Percentiles rank a stretch among this genome's conserved stretches.
phyloP scores from a whole-genome alignment of 2,113 vertebrate genomes.

The Zosterops borbonicus region DNA sequence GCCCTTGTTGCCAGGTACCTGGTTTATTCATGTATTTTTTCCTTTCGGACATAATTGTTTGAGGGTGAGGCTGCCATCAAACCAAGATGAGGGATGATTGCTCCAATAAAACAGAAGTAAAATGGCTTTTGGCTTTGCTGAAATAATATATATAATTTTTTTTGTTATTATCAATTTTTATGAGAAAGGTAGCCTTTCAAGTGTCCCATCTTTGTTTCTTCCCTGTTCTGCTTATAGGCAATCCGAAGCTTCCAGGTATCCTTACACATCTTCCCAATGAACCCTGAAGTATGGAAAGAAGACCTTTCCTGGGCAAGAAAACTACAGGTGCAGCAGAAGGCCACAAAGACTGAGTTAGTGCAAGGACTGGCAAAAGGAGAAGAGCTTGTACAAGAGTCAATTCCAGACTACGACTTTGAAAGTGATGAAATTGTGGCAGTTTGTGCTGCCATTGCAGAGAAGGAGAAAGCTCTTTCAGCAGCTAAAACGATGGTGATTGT shows the following conservation, averaged over 20 bases:
- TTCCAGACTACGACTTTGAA: slow-evolving; percentile 95
- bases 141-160: neutral
- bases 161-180: neutral
- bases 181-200: neutral
- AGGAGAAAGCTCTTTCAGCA: slow-evolving; percentile 78
- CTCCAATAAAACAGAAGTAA: neutral
- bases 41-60: neutral
- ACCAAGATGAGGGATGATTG: neutral
- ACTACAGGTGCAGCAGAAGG: slow-evolving; percentile 78
- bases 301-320: slow-evolving; percentile 89
- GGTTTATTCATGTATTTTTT: neutral
- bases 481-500: slow-evolving; percentile 82
- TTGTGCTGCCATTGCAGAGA: slow-evolving; percentile 89
- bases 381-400: slow-evolving; percentile 74
- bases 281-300: slow-evolving; percentile 87
- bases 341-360: slow-evolving; percentile 57
- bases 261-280: slow-evolving; percentile 87
- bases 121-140: neutral
- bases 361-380: slow-evolving; percentile 67
- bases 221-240: slow-evolving; percentile 72
- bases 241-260: slow-evolving; percentile 92
- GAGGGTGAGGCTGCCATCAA: neutral
- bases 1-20: neutral
- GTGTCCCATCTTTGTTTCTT: neutral
- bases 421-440: slow-evolving; percentile 92